A percentile compares a stretch with the other conserved stretches of the same genome.
phyloP scores from a whole-genome alignment of 2,888 invertebrate genomes.

The Onchidella celtica region DNA sequence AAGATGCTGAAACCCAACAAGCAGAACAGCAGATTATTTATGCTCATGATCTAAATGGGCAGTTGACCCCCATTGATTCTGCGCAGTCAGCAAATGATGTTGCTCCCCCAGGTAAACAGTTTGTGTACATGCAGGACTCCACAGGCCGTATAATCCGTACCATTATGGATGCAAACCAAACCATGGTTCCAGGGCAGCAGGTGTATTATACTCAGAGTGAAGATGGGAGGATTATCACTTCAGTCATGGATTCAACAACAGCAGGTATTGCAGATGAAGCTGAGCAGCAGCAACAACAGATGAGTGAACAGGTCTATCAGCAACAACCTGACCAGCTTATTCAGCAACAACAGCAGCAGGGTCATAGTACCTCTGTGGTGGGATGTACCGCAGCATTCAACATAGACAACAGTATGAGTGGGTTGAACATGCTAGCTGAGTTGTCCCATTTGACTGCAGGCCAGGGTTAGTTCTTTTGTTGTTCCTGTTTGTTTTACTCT shows the following conservation, averaged over 20 bases:
- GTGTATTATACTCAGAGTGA: slow-evolving; percentile 49
- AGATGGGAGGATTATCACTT: slow-evolving; percentile 48
- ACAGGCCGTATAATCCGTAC: slow-evolving; percentile 45
- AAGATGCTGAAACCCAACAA: slow-evolving; percentile 22
- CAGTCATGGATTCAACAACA: slow-evolving; percentile 46
- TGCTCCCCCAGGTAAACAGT: slow-evolving; percentile 49
- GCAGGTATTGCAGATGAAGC: slow-evolving; percentile 17
- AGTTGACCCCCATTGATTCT: slow-evolving; percentile 46
- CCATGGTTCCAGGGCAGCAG: slow-evolving; percentile 45
- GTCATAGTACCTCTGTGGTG: background rate
- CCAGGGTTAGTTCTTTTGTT: slow-evolving; percentile 18
- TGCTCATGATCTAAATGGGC: slow-evolving; percentile 45
- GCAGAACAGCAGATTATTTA: slow-evolving; percentile 45
- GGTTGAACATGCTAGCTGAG: slow-evolving; percentile 46
- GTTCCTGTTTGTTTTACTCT: background rate
- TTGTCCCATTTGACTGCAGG: slow-evolving; percentile 45
- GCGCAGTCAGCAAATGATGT: slow-evolving; percentile 42
- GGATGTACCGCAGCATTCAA: slow-evolving; percentile 16
- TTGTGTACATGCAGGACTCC: slow-evolving; percentile 48
- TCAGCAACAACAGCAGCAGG: slow-evolving; percentile 11
- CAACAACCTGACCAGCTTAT: slow-evolving; percentile 4
- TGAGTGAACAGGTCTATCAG: slow-evolving; percentile 14
- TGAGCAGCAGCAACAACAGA: slow-evolving; percentile 3
- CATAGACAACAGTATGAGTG: slow-evolving; percentile 46
- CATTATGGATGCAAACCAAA: slow-evolving; percentile 47